Base-by-base conservation (phyloP, 2,113 vertebrate species). In the Ia io region DNA sequence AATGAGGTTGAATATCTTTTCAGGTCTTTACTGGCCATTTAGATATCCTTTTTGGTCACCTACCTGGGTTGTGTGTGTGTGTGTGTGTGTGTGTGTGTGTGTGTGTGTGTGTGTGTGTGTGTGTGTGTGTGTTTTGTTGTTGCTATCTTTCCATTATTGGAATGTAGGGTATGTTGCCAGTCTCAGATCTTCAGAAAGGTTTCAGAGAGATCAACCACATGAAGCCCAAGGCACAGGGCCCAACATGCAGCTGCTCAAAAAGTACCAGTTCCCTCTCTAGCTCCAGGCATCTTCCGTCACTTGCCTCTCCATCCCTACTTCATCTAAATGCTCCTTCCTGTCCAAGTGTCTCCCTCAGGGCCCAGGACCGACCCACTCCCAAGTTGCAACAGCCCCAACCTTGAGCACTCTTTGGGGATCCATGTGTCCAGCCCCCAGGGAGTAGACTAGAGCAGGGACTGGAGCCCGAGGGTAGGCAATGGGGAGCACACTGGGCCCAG, bases 191-290 rank as follows among this genome's bases (percentile, higher is more conserved):
- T n/a, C 53, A 42, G 9, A 17, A 37, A n/a, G 40, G 13, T 12
- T 87, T 88, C 63, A 59, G 56, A 51, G 35, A 49, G 9, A 37
- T 8, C 49, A 53, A 9, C 9, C 9, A 7, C 0, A 1, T 18
- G 73, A 37, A 32, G 25, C 10, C 17, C n/a, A 17, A 3, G 17
- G 86, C 63, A 28, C 12, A 44, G 84, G 23, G 5, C 32, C 42
- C 0, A 1, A 16, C 87, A 51, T 16, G 3, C 35, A 47, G 35
- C 25, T 35, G 63, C 65, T 37, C 53, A 22, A 3, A 25, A n/a
- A 16, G 1, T 0, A 11, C 12, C 42, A 11, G 14, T 3, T 9
- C 11, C 76, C 0, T 28, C 2, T 63, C 47, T 35, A 76, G 35
- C n/a, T 35, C 22, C 42, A 32, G 61, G 8, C 40, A 8, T 37